Evolutionary conservation across 2,797 vertebrate genomes (phyloP).

Genomic region (Tinamus major): DNA sequence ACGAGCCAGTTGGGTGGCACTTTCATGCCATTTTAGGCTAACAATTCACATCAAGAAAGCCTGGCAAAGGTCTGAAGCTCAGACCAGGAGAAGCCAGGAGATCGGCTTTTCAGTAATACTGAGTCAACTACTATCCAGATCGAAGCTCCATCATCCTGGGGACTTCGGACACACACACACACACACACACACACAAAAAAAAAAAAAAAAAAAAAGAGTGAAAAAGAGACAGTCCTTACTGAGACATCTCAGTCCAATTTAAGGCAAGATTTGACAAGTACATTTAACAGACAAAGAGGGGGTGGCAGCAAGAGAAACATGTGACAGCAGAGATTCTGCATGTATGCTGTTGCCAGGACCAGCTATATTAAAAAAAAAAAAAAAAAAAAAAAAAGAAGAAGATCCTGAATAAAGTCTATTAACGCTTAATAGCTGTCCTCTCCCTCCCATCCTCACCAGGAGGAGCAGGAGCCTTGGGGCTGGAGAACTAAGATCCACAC

Average conservation of each 20-base stretch:
- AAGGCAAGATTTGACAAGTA: constrained; percentile 2
- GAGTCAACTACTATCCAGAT: neutral
- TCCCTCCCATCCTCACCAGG: neutral
- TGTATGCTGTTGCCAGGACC: neutral
- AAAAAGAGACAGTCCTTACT: neutral
- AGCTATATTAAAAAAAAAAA: neutral
- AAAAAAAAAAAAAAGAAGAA: neutral
- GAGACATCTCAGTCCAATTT: neutral
- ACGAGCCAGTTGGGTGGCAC: neutral
- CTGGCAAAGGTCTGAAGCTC: neutral
- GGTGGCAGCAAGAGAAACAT: constrained; percentile 2
- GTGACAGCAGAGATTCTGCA: constrained; percentile 28
- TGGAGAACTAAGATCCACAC: neutral
- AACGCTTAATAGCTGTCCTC: neutral
- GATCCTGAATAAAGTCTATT: neutral
- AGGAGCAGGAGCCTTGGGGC: neutral
- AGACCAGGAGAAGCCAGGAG: neutral
- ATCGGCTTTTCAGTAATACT: neutral
- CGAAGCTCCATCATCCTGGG: neutral
- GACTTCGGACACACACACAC: neutral
- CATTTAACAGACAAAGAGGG: constrained; percentile 22
- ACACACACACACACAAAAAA: too few species aligned
- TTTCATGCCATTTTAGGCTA: neutral
- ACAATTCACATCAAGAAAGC: neutral
- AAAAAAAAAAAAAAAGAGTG: neutral